These are phyloP conservation scores for Acleris emargana DNA, from an alignment of 2,888 invertebrate genomes.

Conservation along the genomic window DNA sequence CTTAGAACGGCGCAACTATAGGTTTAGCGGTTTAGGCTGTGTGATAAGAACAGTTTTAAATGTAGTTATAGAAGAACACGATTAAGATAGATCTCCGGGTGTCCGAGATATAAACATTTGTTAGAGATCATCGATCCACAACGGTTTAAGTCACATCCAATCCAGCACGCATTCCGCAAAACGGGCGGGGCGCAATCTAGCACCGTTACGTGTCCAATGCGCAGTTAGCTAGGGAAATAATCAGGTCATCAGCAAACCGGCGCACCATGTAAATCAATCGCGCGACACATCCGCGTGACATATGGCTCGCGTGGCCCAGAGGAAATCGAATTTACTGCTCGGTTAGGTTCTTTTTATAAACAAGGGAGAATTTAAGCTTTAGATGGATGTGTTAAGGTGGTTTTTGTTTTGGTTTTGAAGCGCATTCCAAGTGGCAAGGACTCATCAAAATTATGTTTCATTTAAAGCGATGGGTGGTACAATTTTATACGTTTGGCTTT, in stretches of 20 bases:
- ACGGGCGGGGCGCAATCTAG: conserved; percentile 55
- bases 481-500: too few relatives aligned
- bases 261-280: conserved; percentile 56
- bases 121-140: background rate
- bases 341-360: background rate
- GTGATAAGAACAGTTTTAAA: too few relatives aligned
- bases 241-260: conserved; percentile 53
- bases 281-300: conserved; percentile 55
- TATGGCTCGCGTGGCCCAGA: conserved; percentile 44
- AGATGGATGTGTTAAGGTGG: background rate
- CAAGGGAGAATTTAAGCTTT: background rate
- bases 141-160: background rate
- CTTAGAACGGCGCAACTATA: too few relatives aligned
- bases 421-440: background rate
- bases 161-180: conserved; percentile 38
- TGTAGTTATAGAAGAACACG: too few relatives aligned
- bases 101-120: background rate
- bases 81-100: too few relatives aligned
- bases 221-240: conserved; percentile 63
- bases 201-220: conserved; percentile 70
- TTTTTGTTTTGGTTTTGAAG: background rate
- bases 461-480: background rate
- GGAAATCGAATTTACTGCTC: background rate
- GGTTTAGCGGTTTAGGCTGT: too few relatives aligned
- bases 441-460: background rate